These are phyloP conservation scores for Saimiri boliviensis DNA, from an alignment of 2,113 vertebrate species.

Conservation along the genomic window DNA sequence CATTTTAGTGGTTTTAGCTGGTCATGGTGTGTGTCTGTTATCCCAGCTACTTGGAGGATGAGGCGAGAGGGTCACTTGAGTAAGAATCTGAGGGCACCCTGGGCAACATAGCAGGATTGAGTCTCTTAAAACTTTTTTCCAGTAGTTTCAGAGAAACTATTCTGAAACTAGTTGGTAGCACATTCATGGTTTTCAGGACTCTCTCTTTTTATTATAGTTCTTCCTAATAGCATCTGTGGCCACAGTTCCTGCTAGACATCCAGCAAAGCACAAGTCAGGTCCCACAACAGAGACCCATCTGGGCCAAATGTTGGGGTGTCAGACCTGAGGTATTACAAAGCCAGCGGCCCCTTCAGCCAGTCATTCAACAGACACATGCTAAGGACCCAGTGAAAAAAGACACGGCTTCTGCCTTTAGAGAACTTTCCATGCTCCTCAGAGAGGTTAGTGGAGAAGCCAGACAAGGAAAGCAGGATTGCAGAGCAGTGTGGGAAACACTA, in stretches of 20 bases:
- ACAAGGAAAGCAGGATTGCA: background rate
- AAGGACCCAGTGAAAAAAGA: background rate
- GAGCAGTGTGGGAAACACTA: background rate
- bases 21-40: background rate
- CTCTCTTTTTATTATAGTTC: background rate
- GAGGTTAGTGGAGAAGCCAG: background rate
- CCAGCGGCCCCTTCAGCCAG: background rate
- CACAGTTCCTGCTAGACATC: background rate
- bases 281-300: background rate
- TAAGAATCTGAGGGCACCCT: background rate
- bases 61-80: background rate
- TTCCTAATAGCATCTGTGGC: background rate
- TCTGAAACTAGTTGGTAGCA: background rate
- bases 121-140: background rate
- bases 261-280: background rate
- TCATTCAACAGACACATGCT: background rate
- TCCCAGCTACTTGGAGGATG: background rate
- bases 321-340: background rate
- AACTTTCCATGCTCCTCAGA: background rate
- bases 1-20: background rate
- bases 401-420: background rate
- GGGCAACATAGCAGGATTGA: background rate
- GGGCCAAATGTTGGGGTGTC: background rate
- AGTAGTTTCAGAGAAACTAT: background rate
- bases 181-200: background rate